Conservation (phyloP, 1,140 invertebrate genomes). For the Carposina sasakii region DNA sequence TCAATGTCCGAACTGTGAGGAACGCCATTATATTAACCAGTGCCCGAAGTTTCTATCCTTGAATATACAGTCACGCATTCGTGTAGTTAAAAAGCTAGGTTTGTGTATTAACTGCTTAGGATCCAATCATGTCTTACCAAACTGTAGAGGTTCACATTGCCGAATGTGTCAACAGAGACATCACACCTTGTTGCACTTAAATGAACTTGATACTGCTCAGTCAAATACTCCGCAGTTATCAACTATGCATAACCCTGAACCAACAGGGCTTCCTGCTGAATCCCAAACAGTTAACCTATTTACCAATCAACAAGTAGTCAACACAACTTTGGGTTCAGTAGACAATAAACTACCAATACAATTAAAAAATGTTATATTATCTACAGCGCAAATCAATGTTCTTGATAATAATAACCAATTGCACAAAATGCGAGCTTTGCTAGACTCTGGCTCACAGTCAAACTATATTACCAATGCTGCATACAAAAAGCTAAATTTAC, state of each 20-base stretch:
- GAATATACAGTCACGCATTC: background rate
- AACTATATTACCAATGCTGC: background rate
- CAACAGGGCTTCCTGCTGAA: background rate
- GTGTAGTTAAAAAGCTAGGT: background rate
- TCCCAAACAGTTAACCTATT: background rate
- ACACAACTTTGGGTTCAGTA: background rate
- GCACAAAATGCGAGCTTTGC: background rate
- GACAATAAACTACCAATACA: background rate
- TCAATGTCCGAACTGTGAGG: background rate
- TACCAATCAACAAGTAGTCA: background rate
- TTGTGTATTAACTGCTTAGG: background rate
- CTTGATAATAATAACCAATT: slow-evolving; percentile 1
- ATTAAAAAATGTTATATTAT: background rate
- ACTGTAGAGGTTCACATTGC: background rate
- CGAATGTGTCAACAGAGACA: background rate
- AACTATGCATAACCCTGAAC: background rate
- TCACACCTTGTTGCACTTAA: slow-evolving; percentile 3
- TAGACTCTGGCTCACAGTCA: slow-evolving; percentile 3
- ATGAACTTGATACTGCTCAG: background rate
- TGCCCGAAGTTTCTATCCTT: background rate
- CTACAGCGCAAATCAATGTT: slow-evolving; percentile 2
- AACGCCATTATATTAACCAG: background rate
- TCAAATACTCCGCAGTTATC: background rate
- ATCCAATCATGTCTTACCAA: background rate
- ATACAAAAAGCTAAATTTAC: background rate